Percentiles rank a stretch among this genome's conserved stretches.
phyloP scores from a whole-genome alignment of 2,113 vertebrate genomes.

The Hepsetus odoe region DNA sequence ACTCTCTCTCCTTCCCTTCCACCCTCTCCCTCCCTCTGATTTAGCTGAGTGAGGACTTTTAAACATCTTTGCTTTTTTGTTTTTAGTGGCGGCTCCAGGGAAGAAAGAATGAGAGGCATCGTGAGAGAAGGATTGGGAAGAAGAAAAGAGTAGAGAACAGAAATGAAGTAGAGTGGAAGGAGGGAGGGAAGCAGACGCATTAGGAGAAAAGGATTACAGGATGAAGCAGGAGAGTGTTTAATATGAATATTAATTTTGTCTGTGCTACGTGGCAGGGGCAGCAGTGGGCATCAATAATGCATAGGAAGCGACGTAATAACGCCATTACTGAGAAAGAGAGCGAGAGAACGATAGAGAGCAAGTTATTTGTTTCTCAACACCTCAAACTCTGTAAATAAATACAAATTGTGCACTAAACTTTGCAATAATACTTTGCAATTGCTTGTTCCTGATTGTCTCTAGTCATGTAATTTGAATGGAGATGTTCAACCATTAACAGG shows the following conservation, averaged over 20 bases:
- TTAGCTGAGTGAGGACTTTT: constrained; percentile 55
- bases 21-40: neutral
- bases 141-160: neutral
- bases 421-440: too few relatives aligned
- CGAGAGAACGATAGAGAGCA: constrained; percentile 1
- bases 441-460: too few relatives aligned
- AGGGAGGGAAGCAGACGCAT: neutral
- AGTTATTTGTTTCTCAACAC: too few relatives aligned
- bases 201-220: neutral
- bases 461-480: too few relatives aligned
- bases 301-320: constrained; percentile 63
- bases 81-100: constrained; percentile 51
- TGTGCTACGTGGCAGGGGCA: constrained; percentile 39
- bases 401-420: too few relatives aligned
- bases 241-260: constrained; percentile 47
- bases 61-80: constrained; percentile 46
- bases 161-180: neutral
- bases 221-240: neutral
- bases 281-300: constrained; percentile 67
- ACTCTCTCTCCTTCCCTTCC: neutral
- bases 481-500: too few relatives aligned
- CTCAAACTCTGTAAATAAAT: too few relatives aligned
- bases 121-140: neutral
- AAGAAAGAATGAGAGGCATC: constrained; percentile 11
- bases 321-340: constrained; percentile 54